phyloP scores from a whole-genome alignment of 2,888 invertebrate species.

The Unio pictorum region DNA sequence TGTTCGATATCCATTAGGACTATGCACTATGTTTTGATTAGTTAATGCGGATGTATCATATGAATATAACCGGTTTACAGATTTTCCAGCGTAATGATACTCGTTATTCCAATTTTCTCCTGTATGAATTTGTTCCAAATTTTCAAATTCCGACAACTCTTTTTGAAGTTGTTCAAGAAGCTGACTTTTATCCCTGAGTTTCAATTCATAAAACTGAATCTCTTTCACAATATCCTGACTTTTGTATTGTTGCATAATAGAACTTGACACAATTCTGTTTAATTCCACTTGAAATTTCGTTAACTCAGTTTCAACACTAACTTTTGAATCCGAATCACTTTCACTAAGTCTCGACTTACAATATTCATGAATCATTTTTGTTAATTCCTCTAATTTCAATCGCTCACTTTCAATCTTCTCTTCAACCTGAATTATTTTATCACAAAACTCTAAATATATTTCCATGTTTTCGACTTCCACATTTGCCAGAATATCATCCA shows the following conservation, averaged over 20 bases:
- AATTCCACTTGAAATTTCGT: constrained; percentile 47
- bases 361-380: constrained; percentile 73
- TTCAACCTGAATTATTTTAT: constrained; percentile 82
- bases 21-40: too few relatives aligned
- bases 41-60: too few relatives aligned
- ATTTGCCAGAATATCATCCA: constrained; percentile 75
- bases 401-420: constrained; percentile 83
- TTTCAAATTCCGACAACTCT: constrained; percentile 36
- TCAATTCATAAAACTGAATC: constrained; percentile 46
- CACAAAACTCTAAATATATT: constrained; percentile 81
- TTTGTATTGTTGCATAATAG: constrained; percentile 57
- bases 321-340: constrained; percentile 9
- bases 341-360: constrained; percentile 18
- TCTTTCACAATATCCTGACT: constrained; percentile 49
- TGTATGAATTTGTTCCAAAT: constrained; percentile 2
- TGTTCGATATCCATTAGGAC: too few relatives aligned
- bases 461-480: constrained; percentile 76
- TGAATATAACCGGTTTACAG: background rate
- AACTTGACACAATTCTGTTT: constrained; percentile 52
- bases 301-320: constrained; percentile 25
- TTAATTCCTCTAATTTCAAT: constrained; percentile 80
- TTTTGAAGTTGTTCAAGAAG: constrained; percentile 35
- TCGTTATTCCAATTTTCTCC: constrained; percentile 1
- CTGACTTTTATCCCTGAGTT: constrained; percentile 29
- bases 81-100: background rate